Percentiles rank a stretch among this genome's conserved stretches.
These are phyloP conservation scores for Petaurus breviceps DNA, from an alignment of 2,113 vertebrate genomes.

Conservation along the genomic window DNA sequence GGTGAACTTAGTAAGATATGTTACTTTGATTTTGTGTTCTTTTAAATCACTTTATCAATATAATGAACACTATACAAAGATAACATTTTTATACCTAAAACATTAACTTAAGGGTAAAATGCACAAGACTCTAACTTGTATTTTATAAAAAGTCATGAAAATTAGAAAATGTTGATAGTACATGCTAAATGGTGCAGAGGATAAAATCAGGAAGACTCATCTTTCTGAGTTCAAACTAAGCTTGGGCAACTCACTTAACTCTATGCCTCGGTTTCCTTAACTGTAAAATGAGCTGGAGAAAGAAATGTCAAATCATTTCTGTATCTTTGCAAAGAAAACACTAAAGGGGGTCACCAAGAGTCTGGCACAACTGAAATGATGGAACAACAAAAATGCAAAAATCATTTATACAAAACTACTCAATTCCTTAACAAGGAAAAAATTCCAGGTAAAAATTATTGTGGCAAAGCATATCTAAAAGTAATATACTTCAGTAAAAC, in stretches of 20 bases:
- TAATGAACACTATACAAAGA: neutral
- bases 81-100: neutral
- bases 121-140: neutral
- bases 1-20: neutral
- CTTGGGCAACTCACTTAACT: no score
- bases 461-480: neutral
- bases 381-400: neutral
- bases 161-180: neutral
- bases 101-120: neutral
- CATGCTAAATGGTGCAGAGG: neutral
- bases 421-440: neutral
- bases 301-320: no score
- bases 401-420: neutral
- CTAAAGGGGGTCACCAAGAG: no score
- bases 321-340: no score
- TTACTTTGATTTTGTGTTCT: neutral
- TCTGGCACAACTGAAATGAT: no score
- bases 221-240: no score
- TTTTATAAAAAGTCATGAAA: neutral
- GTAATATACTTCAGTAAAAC: neutral
- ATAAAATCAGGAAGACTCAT: no score
- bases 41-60: neutral
- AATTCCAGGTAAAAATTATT: neutral
- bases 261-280: no score
- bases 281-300: no score